Evolutionary conservation across 1,140 invertebrate genomes (phyloP), one percentile per base, ranked within the genome.

Genomic region (Chrysomallon squamiferum): DNA sequence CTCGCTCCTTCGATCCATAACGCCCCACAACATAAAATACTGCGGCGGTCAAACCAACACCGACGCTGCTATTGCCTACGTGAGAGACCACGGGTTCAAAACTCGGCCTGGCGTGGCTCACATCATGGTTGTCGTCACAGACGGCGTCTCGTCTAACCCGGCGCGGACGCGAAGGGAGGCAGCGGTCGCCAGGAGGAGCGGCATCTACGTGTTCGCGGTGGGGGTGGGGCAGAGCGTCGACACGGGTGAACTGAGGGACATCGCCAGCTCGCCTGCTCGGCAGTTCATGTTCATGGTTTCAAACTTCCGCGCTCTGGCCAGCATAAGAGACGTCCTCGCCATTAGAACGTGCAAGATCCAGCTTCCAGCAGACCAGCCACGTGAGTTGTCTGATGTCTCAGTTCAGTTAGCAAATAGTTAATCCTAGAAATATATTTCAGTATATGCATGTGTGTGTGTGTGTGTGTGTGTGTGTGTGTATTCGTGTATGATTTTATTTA

Each of bases 101-200:
- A 62, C 59, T 1, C 47, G 77, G 27, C 58, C 20, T 11, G 56
- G 69, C 9, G 71, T 72, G n/a, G 56, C 64, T 18, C 73, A 77
- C 27, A 68, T 82, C 9, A 73, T 74, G 4, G 69, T 82, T 13
- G 64, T 82, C 9, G 74, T 82, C 18, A 82, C 79, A 4, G 80
- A 82, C 56, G 79, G 79, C 1, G 61, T 67, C 33, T 81, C 80
- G 4, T 66, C 68, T 59, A 66, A 80, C 54, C 62, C 57, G 9
- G 65, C 60, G 43, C 57, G 45, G 11, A 82, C 82, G 0, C 38
- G 64, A 25, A 52, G 43, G 22, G 68, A 70, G 22, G 81, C 81
- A 1, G 47, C 56, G 27, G 54, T 50, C 2, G 67, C 73, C 1
- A 69, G 62, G 30, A 62, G 74, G 4, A 62, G 66, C 0, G 81